Base-by-base conservation (phyloP, 2,888 invertebrate species). In the Archips xylosteana region DNA sequence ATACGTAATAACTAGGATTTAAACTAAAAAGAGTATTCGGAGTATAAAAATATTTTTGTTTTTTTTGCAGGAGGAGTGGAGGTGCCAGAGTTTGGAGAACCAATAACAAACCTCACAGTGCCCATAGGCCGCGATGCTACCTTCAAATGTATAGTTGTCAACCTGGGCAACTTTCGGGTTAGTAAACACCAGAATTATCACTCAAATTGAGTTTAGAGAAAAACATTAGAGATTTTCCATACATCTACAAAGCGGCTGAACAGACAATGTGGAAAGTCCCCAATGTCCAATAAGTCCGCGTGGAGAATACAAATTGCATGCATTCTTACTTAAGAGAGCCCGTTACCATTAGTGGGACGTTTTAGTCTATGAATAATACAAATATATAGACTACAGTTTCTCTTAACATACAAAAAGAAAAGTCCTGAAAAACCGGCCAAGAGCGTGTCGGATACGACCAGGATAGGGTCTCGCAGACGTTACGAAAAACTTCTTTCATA, bases 111-210 rank as follows among this genome's bases (percentile, higher is more conserved):
- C 94, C 95, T 98, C 81, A 98, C 98, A 74, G 96, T 98, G 76
- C 96, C 98, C 68, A 95, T 98, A 75, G 98, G 98, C 80, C 95
- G 98, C 83, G 98, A 98, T 92, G 98, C 98, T 72, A 97, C 97
- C 79, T 97, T 98, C 92, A 97, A 97, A 87, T 98, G 98, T 92
- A 96, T 97, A 85, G 98, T 98, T 78, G 96, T 97, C 85, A 97
- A 97, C 92, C 96, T 98, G 81, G 98, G 98, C 78, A 97, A 98
- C 87, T 98, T 97, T 94, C 96, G 98, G 94, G 98, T 98, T 95
- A 96, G 96, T 95, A 76, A 23, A 54, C 54, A 54, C 2, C 15
- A 39, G 36, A 36, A 6, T 54, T 54, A 23, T 9, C 9, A 54
- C n/a, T 49, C 13, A 13, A 49, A 13, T 49, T 49, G 5, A 49